Evolutionary conservation across 1,140 invertebrate genomes (phyloP), one percentile per base, ranked within the genome.

Genomic region (Eupristina koningsbergeri): DNA sequence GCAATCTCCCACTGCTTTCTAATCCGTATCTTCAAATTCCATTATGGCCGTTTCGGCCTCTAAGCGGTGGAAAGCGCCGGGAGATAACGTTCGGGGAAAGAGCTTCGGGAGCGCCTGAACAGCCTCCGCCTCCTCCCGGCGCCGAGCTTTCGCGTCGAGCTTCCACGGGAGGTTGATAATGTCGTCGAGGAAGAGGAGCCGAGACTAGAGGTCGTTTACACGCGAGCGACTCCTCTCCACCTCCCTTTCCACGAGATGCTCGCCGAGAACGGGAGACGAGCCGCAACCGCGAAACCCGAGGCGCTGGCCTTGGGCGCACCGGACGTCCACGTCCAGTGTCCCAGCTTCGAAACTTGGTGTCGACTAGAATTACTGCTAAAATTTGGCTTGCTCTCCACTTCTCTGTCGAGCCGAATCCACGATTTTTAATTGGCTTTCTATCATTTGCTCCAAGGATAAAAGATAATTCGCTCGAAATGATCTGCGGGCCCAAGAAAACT

Each of bases 1-100:
- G 34, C 39, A 64, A 78, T 78, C 67, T 29, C 81, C 6, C 53
- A 31, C 75, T 77, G 47, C 75, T 77, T 63, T 77, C 75, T 63
- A 63, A 77, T 63, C 73, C 73, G 45, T 31, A 74, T 74, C 73
- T 74, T 50, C 73, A 34, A 74, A 74, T 74, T 47, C 73, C 73
- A 50, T 74, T 50, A 74, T 50, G 73, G 73, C 45, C 41, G 73
- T 50, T 74, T 71, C 22, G 36, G 67, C 67, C n/a, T 71, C 41
- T 41, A 41, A 17, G 67, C 41, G 41, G 11, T 5, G 11, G 5
- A 45, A 45, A 11, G 41, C 41, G 41, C 9, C 0, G 19, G 5
- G 64, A 39, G 64, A 69, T 31, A 34, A 50, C 47, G 47, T n/a
- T 5, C 75, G 75, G 45, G 75, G 45, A n/a, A 61, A 77, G n/a